These are phyloP conservation scores for Chymomyza amoena DNA, from an alignment of 2,888 invertebrate species.

Conservation along the genomic window DNA sequence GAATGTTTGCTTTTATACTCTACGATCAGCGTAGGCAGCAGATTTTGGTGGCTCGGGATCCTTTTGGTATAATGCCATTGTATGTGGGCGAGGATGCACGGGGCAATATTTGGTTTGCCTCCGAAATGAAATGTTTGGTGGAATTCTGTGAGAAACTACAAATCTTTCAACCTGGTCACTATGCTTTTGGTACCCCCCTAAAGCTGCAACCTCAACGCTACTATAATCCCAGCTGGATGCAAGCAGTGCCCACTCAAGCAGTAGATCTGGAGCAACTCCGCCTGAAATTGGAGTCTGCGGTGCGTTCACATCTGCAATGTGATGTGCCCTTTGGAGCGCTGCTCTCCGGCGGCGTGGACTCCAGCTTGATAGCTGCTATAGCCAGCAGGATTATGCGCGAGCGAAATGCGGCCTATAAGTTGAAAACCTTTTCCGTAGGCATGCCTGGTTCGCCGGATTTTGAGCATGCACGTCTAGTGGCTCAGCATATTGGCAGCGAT, in stretches of 20 bases:
- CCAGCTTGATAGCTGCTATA: conserved; percentile 73
- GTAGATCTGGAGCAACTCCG: conserved; percentile 57
- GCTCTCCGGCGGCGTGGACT: conserved; percentile 74
- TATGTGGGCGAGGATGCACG: conserved; percentile 66
- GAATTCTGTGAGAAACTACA: conserved; percentile 60
- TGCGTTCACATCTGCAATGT: conserved; percentile 74
- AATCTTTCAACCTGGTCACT: conserved; percentile 68
- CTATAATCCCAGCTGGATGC: conserved; percentile 61
- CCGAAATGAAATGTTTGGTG: conserved; percentile 75
- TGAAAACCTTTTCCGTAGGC: conserved; percentile 91
- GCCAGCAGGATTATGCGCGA: conserved; percentile 68
- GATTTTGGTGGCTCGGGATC: conserved; percentile 71
- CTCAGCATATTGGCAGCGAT: conserved; percentile 89
- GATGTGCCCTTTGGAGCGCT: conserved; percentile 73
- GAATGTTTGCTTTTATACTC: conserved; percentile 76
- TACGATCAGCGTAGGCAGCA: conserved; percentile 64
- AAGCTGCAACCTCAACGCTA: conserved; percentile 53
- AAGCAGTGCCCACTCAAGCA: conserved; percentile 41
- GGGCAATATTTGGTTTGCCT: conserved; percentile 72
- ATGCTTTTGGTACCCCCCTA: conserved; percentile 51
- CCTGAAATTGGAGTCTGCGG: conserved; percentile 61
- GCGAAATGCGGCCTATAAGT: conserved; percentile 45
- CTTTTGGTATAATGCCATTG: conserved; percentile 75
- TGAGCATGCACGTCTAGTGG: conserved; percentile 89
- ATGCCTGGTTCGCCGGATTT: conserved; percentile 94